A percentile compares a stretch with the other conserved stretches of the same genome.
These are phyloP conservation scores for Microcebus murinus DNA, from an alignment of 2,113 vertebrate genomes.

Conservation along the genomic window DNA sequence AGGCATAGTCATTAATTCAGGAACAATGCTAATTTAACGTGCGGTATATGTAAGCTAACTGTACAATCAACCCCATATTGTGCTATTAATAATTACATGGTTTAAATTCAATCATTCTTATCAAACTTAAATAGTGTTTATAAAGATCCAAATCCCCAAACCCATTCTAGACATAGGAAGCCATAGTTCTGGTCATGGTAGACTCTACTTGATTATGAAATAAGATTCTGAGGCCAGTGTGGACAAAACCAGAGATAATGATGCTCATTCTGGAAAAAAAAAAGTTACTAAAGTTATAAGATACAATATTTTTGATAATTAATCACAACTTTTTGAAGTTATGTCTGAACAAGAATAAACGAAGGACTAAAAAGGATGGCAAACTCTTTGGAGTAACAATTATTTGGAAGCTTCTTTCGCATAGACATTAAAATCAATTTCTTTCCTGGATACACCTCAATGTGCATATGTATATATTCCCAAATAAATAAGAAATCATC, in stretches of 20 bases:
- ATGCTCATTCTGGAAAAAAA: neutral
- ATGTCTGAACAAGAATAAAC: neutral
- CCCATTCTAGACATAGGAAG: neutral
- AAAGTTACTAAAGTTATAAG: neutral
- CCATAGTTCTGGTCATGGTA: neutral
- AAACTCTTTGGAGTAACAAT: neutral
- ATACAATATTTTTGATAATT: neutral
- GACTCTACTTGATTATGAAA: constrained; percentile 12
- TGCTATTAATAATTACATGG: neutral
- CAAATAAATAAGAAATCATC: constrained; percentile 23
- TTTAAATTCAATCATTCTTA: constrained; percentile 22
- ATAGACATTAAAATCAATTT: neutral
- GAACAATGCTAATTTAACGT: neutral
- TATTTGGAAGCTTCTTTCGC: neutral
- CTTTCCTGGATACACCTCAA: neutral
- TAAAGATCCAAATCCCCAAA: constrained; percentile 18
- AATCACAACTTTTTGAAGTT: neutral
- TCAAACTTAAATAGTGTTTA: neutral
- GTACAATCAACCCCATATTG: neutral
- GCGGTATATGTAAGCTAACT: neutral
- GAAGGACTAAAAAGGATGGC: neutral
- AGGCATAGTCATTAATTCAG: neutral
- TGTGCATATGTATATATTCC: neutral
- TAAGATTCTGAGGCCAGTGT: constrained; percentile 42
- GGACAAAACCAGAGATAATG: constrained; percentile 30